phyloP scores from a whole-genome alignment of 53 echinoderm and acorn worm genomes.

The Luidia sarsii region DNA sequence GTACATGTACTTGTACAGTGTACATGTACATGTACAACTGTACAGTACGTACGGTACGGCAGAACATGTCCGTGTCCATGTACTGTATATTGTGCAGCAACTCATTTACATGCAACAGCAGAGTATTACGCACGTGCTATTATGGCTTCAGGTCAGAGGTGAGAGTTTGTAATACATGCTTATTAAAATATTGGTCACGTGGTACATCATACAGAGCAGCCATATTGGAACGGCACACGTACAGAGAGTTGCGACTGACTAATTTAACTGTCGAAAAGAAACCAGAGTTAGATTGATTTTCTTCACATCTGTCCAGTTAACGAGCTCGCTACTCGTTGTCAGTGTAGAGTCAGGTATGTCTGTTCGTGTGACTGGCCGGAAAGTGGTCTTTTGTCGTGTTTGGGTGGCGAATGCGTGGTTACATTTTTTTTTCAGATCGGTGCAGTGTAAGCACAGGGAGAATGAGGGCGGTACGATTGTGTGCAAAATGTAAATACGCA shows the following conservation, averaged over 20 bases:
- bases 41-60: no score
- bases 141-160: conserved; percentile 16
- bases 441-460: not conserved
- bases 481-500: not conserved
- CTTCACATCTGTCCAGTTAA: not conserved
- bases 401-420: not conserved
- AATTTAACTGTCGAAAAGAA: conserved; percentile 23
- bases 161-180: conserved; percentile 40
- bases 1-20: no score
- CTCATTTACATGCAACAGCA: no score
- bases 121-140: no score
- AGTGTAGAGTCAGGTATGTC: conserved; percentile 10
- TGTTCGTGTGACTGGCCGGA: not conserved
- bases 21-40: no score
- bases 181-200: conserved; percentile 58
- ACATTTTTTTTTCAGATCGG: not conserved
- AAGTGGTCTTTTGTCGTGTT: not conserved
- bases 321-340: conserved; percentile 17
- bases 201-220: conserved; percentile 46
- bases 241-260: conserved; percentile 11
- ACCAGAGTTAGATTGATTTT: conserved; percentile 6
- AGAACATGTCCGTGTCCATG: no score
- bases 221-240: conserved; percentile 55
- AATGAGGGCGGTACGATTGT: conserved; percentile 7
- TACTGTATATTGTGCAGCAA: no score